Evolutionary conservation across 1,140 invertebrate species (phyloP), one percentile per base, ranked within the genome.

Genomic region (Trichogramma pretiosum): DNA sequence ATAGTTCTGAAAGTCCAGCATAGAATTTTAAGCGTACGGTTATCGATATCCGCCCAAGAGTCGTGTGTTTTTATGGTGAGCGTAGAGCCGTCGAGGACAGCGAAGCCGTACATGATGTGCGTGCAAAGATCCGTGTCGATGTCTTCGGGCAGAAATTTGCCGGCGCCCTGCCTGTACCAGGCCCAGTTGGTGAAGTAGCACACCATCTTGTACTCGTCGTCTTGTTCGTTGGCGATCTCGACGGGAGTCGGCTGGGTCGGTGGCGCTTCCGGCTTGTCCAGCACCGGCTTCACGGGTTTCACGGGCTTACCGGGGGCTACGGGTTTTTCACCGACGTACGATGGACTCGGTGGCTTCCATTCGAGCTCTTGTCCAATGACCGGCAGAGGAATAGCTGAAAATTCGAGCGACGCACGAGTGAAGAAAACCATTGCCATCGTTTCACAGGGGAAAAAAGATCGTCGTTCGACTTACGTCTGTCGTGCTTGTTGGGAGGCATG

Each of bases 41-140:
- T 80, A 44, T 80, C 78, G 48, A 74, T 63, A 55, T 81, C 79
- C 0, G 78, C 77, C 79, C 80, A 81, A 0, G 76, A 55, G 53
- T 81, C 80, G 45, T 80, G 77, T 1, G 75, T 66, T 52, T 77
- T 80, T 3, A 82, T 79, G 0, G 65, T 65, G 7, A 78, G 57
- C 21, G 60, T 65, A 0, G 73, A 61, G 2, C 61, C 62, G 52
- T 81, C 74, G 9, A 83, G 58, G 3, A 80, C 77, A 8, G 78
- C 81, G 55, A 84, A 85, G 7, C 79, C 81, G 50, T 84, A 84
- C 11, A 84, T 69, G 24, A 84, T 74, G 56, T 85, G 83, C 0
- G 81, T 80, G 48, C 82, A 84, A 2, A 84, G 63, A 46, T 75
- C 66, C 0, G 76, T 61, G 52, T 84, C 79, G n/a, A 84, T 78